Evolutionary conservation across 2,113 vertebrate species (phyloP).

Genomic region (Bufo bufo): DNA sequence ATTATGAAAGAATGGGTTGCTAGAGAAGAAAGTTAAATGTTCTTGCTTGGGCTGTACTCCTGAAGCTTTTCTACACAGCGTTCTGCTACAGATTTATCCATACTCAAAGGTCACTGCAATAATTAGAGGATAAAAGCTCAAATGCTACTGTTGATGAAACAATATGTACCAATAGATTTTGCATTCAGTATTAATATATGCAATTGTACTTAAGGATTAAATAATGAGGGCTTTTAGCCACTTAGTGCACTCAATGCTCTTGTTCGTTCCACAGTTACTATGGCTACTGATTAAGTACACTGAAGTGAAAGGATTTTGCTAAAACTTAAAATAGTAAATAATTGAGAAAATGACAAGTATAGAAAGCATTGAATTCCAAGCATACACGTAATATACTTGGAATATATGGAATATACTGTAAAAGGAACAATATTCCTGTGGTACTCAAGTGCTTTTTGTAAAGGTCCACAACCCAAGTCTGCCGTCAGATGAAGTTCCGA

Average conservation of each 20-base stretch:
- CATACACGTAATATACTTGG: no score
- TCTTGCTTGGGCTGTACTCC: no score
- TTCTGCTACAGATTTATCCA: not conserved
- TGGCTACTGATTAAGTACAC: constrained; percentile 58
- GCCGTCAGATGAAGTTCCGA: no score
- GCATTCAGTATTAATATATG: constrained; percentile 51
- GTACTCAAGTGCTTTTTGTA: no score
- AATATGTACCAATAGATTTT: constrained; percentile 33
- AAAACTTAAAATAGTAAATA: constrained; percentile 61
- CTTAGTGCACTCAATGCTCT: constrained; percentile 58
- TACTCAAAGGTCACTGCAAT: not conserved
- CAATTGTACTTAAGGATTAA: constrained; percentile 60
- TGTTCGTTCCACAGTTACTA: constrained; percentile 43
- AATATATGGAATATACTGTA: constrained; percentile 1
- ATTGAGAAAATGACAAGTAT: constrained; percentile 60
- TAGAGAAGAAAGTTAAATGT: no score
- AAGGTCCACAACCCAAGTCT: no score
- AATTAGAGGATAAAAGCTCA: constrained; percentile 28
- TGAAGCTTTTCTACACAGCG: not conserved
- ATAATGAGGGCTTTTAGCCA: constrained; percentile 56
- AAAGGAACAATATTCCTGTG: not conserved
- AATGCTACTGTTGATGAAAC: constrained; percentile 17
- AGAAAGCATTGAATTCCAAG: constrained; percentile 60
- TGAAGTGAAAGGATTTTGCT: constrained; percentile 59
- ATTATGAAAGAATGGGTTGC: no score